These are phyloP conservation scores for Netelia fuscicornis DNA, from an alignment of 2,888 invertebrate species.

Conservation along the genomic window DNA sequence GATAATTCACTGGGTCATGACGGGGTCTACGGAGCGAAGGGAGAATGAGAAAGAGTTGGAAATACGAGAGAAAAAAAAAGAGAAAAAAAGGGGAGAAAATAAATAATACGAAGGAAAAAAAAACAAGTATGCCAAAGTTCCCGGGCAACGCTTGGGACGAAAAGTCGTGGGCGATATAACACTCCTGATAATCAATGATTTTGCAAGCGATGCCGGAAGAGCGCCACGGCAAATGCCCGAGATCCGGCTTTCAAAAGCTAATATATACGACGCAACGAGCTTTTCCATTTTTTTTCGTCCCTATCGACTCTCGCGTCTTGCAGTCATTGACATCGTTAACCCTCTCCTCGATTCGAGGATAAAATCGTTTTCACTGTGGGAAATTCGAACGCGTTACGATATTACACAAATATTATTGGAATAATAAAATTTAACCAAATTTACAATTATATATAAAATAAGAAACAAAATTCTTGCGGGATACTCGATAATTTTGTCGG, in stretches of 20 bases:
- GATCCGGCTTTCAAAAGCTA: conserved; percentile 39
- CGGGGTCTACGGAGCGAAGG: conserved; percentile 67
- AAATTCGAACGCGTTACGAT: too few relatives aligned
- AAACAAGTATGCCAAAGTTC: conserved; percentile 64
- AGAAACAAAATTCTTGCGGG: too few relatives aligned
- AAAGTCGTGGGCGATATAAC: conserved; percentile 56
- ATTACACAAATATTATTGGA: background rate
- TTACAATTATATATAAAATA: too few relatives aligned
- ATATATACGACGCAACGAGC: background rate
- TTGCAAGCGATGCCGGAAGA: conserved; percentile 48
- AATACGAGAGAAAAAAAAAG: conserved; percentile 22
- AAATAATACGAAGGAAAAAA: conserved; percentile 18
- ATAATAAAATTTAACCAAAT: too few relatives aligned
- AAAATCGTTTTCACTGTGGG: background rate
- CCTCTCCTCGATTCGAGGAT: background rate
- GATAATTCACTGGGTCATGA: conserved; percentile 81
- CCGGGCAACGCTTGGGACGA: conserved; percentile 54
- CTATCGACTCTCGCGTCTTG: background rate
- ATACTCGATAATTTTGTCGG: too few relatives aligned
- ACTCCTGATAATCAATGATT: conserved; percentile 66
- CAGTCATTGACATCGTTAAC: conserved; percentile 31
- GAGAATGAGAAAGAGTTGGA: conserved; percentile 37
- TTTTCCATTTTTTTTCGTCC: background rate
- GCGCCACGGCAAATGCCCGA: conserved; percentile 15
- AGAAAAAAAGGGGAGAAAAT: background rate